Base-by-base conservation (phyloP, 2,113 vertebrate species). In the Grallaria varia region DNA sequence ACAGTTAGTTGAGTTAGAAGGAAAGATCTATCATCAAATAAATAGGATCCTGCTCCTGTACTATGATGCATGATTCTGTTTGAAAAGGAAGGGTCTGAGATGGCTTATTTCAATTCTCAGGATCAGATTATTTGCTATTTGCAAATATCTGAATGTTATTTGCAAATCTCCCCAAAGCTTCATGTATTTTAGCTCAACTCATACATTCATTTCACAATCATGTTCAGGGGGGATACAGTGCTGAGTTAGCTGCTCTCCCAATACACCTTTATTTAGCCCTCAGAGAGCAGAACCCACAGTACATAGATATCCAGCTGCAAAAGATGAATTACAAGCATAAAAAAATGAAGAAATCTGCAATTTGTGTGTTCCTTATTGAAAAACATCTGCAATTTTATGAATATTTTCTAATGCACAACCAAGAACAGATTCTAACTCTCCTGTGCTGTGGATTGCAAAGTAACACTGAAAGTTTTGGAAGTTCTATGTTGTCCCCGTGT, bases 121-220 rank as follows among this genome's bases (percentile, higher is more conserved):
- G 50, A 94, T 93, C 55, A 95, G 49, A 77, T 89, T 90, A 84
- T 89, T 89, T 95, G 52, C 80, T 89, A 21, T 92, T 94, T 93
- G 90, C 73, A 88, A 93, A 80, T 78, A 83, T 55, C 69, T 86
- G 47, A 44, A 44, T 86, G 52, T 71, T 86, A 95, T 73, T 87
- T 94, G 69, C 81, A 97, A 83, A 95, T 87, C 31, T 90, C 23
- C 62, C 59, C 19, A 93, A 94, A 94, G 45, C 66, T 78, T 84
- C 60, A 14, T 22, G 64, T 91, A 44, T 88, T 95, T 82, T 89
- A 92, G 44, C 56, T 53, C 23, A 71, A 35, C 7, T 42, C 53
- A 73, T 24, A 42, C 12, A 50, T 72, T 76, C 28, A 79, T 72
- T 85, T 93, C 53, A 50, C n/a, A 69, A 0, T 47, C 55, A 33